Evolutionary conservation across 2,888 invertebrate species (phyloP), one percentile per base, ranked within the genome.

Genomic region (Brachycybe producta): DNA sequence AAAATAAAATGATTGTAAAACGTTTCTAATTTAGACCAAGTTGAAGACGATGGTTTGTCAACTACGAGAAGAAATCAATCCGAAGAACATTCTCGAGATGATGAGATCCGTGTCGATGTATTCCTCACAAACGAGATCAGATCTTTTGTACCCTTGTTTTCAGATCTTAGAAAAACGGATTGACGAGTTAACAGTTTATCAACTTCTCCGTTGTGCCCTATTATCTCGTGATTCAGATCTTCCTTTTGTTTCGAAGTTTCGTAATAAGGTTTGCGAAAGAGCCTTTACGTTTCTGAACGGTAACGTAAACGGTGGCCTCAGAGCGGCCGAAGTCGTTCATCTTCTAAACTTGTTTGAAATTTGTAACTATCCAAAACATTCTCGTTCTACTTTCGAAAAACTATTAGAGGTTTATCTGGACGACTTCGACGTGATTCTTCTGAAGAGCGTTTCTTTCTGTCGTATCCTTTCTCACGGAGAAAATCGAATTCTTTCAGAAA

Each of bases 371-470:
- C 45, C 51, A 7, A n/a, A 23, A 5, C 23, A 21, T 26, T 51
- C 38, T 5, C 24, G 15, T 11, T n/a, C 36, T 19, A 5, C 11
- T 5, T 15, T 51, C 13, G 51, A 45, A 45, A 8, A 28, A 4
- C 19, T 51, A 21, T 23, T 51, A 27, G 38, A 36, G 15, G n/a
- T 19, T 11, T 28, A 26, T 13, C 26, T 51, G 13, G 24, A 27
- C 2, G 38, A 44, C 3, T 23, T 45, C 2, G 51, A 51, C 24
- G 27, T 35, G 7, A 26, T 51, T 7, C 21, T 51, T 7, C 39
- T 51, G 21, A 51, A 45, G 28, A 30, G 41, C 23, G 15, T 27
- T n/a, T 49, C 49, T 41, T 41, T 8, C 41, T 19, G 7, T 24
- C 5, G 17, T 21, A 11, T 5, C 41, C 4, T 19, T 17, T 41